Evolutionary conservation across 2,113 vertebrate species (phyloP), one percentile per base, ranked within the genome.

Genomic region (Bombycilla garrulus): DNA sequence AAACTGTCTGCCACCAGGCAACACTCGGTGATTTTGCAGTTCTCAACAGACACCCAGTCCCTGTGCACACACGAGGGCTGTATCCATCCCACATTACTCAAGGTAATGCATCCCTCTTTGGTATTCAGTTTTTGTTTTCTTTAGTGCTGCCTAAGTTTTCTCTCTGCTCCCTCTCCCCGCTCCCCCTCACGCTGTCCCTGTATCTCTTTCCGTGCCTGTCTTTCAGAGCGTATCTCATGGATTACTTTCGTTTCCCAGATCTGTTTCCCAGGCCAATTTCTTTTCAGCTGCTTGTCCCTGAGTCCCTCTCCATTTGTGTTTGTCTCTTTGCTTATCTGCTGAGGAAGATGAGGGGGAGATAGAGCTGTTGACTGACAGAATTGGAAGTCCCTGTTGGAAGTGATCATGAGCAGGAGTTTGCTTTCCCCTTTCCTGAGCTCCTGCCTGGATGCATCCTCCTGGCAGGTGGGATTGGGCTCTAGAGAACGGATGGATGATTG

Each of bases 291-390:
- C n/a, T 38, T 70, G 36, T 91, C 65, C 48, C 62, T 1, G 25
- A 77, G n/a, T 94, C 66, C 38, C 61, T 56, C 58, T 91, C 64
- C 74, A 33, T 81, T 87, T 83, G 36, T 66, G 66, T 92, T 48
- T 9, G 0, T 76, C n/a, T 86, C 54, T 94, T 40, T 86, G 17
- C 44, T 78, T 84, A 79, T 95, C 90, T 89, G 4, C 61, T 35
- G 47, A 77, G 82, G 56, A 88, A 92, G 85, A 86, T 56, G 74
- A 53, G 26, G 54, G 64, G 44, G 66, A 93, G 93, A 97, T 78
- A 58, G 45, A 69, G 54, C 47, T 2, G 0, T 14, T 90, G 70
- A 72, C 35, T 60, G 58, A 61, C 92, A 87, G 42, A 60, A 33
- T 21, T 60, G 85, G 23, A 31, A 91, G 25, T 65, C 62, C 83